Conservation (phyloP, 2,113 vertebrate genomes). For the Blennius ocellaris region DNA sequence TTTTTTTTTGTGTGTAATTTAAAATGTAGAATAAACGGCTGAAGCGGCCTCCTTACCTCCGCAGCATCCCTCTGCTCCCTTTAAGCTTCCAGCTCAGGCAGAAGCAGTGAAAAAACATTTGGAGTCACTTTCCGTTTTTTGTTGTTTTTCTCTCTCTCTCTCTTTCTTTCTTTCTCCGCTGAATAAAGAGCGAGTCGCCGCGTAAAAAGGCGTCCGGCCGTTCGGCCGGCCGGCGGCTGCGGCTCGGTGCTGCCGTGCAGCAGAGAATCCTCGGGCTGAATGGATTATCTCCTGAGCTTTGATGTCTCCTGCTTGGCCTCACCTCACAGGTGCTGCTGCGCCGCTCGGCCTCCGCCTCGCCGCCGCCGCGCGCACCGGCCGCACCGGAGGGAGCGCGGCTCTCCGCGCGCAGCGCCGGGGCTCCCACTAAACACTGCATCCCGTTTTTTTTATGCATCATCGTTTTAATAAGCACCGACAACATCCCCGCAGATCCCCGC, state of each 20-base stretch:
- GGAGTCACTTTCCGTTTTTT: conserved; percentile 30
- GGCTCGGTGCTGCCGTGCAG: conserved; percentile 49
- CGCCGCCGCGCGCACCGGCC: conserved; percentile 35
- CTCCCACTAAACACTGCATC: conserved; percentile 58
- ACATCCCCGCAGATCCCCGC: conserved; percentile 78
- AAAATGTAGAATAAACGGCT: too few relatives aligned
- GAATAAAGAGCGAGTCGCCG: conserved; percentile 30
- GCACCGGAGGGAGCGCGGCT: conserved; percentile 66
- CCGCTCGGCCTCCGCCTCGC: conserved; percentile 65
- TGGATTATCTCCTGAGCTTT: conserved; percentile 77
- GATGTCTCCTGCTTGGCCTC: conserved; percentile 72
- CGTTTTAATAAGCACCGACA: conserved; percentile 83
- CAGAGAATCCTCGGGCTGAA: conserved; percentile 65
- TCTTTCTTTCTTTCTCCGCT: too few relatives aligned
- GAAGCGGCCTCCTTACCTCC: conserved; percentile 57
- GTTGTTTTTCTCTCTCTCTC: conserved; percentile 4
- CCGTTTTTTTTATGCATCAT: conserved; percentile 78
- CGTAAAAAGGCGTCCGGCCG: conserved; percentile 42
- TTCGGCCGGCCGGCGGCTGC: too few relatives aligned
- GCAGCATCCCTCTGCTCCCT: conserved; percentile 5
- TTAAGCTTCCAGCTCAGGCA: conserved; percentile 5
- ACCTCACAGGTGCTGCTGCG: conserved; percentile 78
- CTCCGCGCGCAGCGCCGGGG: conserved; percentile 50
- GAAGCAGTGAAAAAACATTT: conserved; percentile 27
- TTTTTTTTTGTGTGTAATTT: too few relatives aligned